Evolutionary conservation across 1,140 invertebrate genomes (phyloP).

Genomic region (Bombus superbus): DNA sequence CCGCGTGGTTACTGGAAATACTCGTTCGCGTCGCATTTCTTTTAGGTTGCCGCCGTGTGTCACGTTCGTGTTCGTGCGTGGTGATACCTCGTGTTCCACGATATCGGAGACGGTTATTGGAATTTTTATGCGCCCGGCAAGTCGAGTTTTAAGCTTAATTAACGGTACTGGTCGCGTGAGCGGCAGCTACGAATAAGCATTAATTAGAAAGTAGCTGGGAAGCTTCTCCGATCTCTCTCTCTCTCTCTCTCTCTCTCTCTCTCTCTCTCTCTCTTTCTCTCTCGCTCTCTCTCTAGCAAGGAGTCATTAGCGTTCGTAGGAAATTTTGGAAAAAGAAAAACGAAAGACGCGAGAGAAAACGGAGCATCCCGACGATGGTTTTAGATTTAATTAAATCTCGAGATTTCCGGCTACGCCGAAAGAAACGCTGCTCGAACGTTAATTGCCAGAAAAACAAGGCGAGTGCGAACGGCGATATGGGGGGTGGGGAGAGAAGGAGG

Average conservation of each 20-base stretch:
- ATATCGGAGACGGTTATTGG: neutral
- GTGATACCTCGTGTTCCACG: neutral
- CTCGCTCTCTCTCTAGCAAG: neutral
- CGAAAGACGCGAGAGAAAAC: neutral
- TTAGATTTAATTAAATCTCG: constrained; percentile 10
- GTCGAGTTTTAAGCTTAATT: constrained; percentile 28
- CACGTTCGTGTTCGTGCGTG: neutral
- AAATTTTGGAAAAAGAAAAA: neutral
- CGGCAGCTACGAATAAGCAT: neutral
- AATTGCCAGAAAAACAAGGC: neutral
- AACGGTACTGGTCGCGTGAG: constrained; percentile 1
- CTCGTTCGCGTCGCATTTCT: neutral
- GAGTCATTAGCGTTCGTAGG: neutral
- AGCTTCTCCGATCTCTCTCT: neutral
- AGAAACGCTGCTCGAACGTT: neutral
- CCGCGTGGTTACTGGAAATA: constrained; percentile 2
- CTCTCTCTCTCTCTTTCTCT: neutral
- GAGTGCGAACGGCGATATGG: too few species aligned
- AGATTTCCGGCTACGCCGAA: neutral
- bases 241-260: too few species aligned
- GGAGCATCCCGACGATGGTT: neutral
- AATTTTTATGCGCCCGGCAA: neutral
- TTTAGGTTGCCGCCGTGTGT: neutral
- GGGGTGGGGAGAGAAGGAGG: fast-evolving
- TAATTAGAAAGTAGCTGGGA: constrained; percentile 27